Conservation (phyloP, 2,113 vertebrate species). For the Oostethus manadensis region DNA sequence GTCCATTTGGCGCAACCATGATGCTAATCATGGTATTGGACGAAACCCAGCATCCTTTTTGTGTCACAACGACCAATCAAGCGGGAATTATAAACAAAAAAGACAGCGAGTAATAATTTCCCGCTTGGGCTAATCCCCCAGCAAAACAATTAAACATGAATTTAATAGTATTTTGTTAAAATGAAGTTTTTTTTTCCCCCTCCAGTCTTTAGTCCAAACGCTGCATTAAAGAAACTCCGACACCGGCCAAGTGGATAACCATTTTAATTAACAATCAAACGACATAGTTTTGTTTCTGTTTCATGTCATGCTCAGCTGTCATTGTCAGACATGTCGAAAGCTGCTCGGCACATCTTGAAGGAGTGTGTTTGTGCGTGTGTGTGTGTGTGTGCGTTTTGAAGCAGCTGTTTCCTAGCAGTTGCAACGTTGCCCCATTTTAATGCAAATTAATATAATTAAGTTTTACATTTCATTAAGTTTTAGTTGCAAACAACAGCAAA, state of each 20-base stretch:
- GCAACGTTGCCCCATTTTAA: slow-evolving; percentile 22
- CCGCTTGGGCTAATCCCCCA: not conserved
- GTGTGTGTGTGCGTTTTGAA: slow-evolving; percentile 31
- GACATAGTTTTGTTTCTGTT: slow-evolving; percentile 33
- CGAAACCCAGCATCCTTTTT: slow-evolving; percentile 44
- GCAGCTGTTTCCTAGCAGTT: slow-evolving; percentile 25
- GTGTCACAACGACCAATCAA: slow-evolving; percentile 46
- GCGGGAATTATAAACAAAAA: slow-evolving; percentile 52
- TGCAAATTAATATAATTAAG: slow-evolving; percentile 41
- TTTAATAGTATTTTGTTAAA: slow-evolving; percentile 30
- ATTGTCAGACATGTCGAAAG: slow-evolving; percentile 19
- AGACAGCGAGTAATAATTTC: slow-evolving; percentile 25
- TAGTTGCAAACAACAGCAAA: slow-evolving; percentile 45
- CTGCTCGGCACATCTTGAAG: slow-evolving; percentile 18
- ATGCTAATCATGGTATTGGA: slow-evolving; percentile 60
- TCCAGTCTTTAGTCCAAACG: slow-evolving; percentile 41
- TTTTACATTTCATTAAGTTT: too few species aligned
- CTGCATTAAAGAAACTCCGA: slow-evolving; percentile 19
- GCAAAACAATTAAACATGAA: slow-evolving; percentile 32
- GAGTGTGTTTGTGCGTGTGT: not conserved
- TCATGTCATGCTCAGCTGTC: slow-evolving; percentile 17
- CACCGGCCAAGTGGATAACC: slow-evolving; percentile 3
- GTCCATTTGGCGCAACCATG: slow-evolving; percentile 52
- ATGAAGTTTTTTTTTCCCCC: slow-evolving; percentile 20
- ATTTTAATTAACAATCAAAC: slow-evolving; percentile 37